Percentiles rank a stretch among this genome's conserved stretches.
Conservation (phyloP, 2,797 vertebrate species). For the Psittacula derbiana region DNA sequence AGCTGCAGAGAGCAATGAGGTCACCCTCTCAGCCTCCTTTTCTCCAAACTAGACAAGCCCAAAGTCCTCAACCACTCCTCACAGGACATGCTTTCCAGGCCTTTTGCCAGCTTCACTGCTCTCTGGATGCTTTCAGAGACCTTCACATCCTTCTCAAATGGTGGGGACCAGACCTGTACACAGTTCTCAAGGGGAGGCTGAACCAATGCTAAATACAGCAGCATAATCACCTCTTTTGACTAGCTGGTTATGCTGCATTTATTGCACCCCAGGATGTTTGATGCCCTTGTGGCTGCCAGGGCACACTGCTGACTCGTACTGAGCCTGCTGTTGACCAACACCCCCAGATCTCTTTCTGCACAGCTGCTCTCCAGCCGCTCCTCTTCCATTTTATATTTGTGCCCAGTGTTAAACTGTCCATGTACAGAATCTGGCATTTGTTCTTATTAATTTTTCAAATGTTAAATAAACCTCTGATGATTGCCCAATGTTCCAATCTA, state of each 20-base stretch:
- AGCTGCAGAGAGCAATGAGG: not conserved
- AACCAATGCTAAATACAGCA: accelerated
- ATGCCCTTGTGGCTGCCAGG: not conserved
- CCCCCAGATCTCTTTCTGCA: not conserved
- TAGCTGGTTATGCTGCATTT: not conserved
- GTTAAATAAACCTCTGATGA: not conserved
- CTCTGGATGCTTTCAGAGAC: not conserved
- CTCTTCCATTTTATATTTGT: not conserved
- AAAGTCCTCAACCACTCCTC: not conserved
- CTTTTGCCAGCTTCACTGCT: not conserved
- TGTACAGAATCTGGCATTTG: not conserved
- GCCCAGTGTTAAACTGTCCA: not conserved
- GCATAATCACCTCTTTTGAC: not conserved
- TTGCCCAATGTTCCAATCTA: not conserved
- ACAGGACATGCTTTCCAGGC: not conserved
- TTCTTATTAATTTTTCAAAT: not conserved
- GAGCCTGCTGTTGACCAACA: not conserved
- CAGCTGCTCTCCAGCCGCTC: not conserved
- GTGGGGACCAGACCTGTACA: not conserved
- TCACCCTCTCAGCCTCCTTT: not conserved
- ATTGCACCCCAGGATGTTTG: not conserved
- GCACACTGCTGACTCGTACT: accelerated
- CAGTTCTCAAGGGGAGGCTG: not conserved
- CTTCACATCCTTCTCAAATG: not conserved
- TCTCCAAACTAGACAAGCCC: not conserved